These are phyloP conservation scores for Ostrea denselamellosa DNA, from an alignment of 1,140 invertebrate genomes.

Conservation along the genomic window DNA sequence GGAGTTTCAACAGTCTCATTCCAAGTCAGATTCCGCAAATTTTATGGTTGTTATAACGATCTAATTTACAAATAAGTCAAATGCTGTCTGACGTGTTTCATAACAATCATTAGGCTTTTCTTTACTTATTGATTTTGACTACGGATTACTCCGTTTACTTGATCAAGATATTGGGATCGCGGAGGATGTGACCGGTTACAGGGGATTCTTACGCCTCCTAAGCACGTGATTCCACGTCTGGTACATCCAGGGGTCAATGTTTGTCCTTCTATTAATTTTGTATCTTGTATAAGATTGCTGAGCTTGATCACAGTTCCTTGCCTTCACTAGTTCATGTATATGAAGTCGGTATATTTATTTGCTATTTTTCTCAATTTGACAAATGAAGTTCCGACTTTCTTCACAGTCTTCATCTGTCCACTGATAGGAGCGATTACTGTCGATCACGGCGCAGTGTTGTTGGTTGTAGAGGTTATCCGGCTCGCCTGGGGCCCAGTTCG, in stretches of 20 bases:
- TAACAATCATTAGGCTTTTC: neutral
- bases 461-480: slow-evolving; percentile 50
- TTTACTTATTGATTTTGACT: neutral
- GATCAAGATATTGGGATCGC: neutral
- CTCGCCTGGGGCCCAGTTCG: slow-evolving; percentile 54
- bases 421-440: slow-evolving; percentile 42
- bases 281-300: neutral
- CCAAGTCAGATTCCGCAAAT: too few relatives aligned
- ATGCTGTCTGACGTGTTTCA: neutral
- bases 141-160: neutral
- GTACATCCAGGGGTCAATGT: neutral
- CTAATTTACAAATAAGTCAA: neutral
- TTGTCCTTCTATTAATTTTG: neutral
- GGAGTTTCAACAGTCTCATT: too few relatives aligned
- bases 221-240: neutral
- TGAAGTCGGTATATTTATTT: neutral
- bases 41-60: too few relatives aligned
- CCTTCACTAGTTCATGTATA: neutral
- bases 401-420: slow-evolving; percentile 59
- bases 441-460: slow-evolving; percentile 54
- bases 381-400: slow-evolving; percentile 56
- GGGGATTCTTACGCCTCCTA: neutral
- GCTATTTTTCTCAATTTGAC: slow-evolving; percentile 45
- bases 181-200: neutral
- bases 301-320: neutral